Base-by-base conservation (phyloP, 1,140 invertebrate species). In the Matsumurasca onukii region DNA sequence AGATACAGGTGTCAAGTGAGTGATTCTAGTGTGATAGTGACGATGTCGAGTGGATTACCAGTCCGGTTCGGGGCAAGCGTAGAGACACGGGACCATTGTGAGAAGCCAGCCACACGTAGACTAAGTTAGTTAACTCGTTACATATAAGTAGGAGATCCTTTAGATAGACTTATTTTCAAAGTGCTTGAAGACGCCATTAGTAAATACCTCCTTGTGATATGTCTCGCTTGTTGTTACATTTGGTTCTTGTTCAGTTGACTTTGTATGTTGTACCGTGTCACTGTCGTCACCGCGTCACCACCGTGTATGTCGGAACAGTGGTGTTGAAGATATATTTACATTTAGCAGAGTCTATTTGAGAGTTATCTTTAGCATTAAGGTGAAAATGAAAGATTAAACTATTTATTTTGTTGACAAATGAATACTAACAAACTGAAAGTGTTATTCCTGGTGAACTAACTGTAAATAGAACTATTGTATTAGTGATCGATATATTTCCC, bases 81-180 rank as follows among this genome's bases (percentile, higher is more conserved):
- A 39, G 5, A 17, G 17, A 9, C 17, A 17, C 17, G 34, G 34
- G 34, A 39, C 34, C 34, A 39, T 39, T 39, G 34, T 39, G 34
- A 39, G 34, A 52, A 52, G n/a, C 55, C 55, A 59, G 55, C 25
- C 55, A 27, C 5, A 59, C 25, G 2, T 27, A 27, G 17, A 39
- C n/a, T 59, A 59, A 27, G 12, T 27, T 59, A 59, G 55, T 9
- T 59, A 59, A 9, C 17, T n/a, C n/a, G n/a, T 39, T 39, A 39
- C 34, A 9, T 39, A 39, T 39, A 25, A 59, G 49, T 27, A 5
- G 25, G 12, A 27, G 55, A 59, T 59, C 55, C 55, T 59, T 3
- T 59, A 59, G 55, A 59, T 59, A 59, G 3, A 52, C 9, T 52
- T 52, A 52, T 52, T 52, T 52, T 52, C 13, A 39, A 59, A 59